phyloP scores from a whole-genome alignment of 2,888 invertebrate genomes.

The Diloba caeruleocephala region DNA sequence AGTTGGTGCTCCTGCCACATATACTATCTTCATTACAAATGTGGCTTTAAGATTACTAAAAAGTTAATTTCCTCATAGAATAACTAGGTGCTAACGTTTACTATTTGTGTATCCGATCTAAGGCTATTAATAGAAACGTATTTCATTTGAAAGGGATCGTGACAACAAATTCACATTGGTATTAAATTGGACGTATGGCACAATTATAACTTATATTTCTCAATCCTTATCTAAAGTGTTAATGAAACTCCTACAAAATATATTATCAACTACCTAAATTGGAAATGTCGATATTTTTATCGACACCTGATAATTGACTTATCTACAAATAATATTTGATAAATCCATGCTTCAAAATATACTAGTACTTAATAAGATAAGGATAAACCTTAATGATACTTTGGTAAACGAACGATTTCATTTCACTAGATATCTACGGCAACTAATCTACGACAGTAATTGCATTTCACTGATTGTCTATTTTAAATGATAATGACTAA shows the following conservation, averaged over 20 bases:
- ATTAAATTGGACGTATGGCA: constrained; percentile 26
- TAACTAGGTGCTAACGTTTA: constrained; percentile 5
- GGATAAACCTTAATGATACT: constrained; percentile 44
- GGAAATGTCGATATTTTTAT: constrained; percentile 50
- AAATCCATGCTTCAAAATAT: constrained; percentile 49
- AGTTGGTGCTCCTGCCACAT: constrained; percentile 67
- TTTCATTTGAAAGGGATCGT: constrained; percentile 28
- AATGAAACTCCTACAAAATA: constrained; percentile 38
- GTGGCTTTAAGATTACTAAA: constrained; percentile 25
- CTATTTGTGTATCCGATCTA: too few species aligned
- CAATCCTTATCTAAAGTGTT: constrained; percentile 46
- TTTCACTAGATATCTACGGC: constrained; percentile 50
- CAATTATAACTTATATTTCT: constrained; percentile 34
- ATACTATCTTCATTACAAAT: constrained; percentile 68
- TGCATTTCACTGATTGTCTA: constrained; percentile 63
- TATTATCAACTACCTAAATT: constrained; percentile 49
- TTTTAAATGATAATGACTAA: constrained; percentile 61
- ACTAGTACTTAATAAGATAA: constrained; percentile 46
- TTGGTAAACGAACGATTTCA: constrained; percentile 47
- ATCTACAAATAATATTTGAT: constrained; percentile 56
- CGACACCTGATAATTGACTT: constrained; percentile 49
- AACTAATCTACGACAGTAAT: constrained; percentile 59
- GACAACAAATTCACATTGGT: constrained; percentile 11
- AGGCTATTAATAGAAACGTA: not conserved
- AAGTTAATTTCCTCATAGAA: constrained; percentile 9